These are phyloP conservation scores for Pseudotriccus pelzelni DNA, from an alignment of 2,797 vertebrate species.

Conservation along the genomic window DNA sequence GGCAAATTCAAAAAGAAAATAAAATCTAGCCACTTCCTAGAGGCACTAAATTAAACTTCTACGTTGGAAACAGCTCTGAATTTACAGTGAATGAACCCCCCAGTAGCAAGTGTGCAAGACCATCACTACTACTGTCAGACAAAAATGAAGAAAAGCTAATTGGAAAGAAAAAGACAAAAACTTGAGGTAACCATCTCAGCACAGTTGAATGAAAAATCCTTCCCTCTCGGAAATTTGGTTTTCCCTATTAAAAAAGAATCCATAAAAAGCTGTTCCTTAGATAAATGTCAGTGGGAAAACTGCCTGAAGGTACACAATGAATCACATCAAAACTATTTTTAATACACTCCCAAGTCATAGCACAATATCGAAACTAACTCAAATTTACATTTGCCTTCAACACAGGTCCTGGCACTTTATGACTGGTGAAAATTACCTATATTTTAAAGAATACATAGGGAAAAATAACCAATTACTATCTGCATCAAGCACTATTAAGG, in stretches of 20 bases:
- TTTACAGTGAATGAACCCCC: not conserved
- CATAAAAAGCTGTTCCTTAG: not conserved
- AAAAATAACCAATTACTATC: not conserved
- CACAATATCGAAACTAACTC: not conserved
- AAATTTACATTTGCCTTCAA: slow-evolving; percentile 11
- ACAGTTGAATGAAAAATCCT: not conserved
- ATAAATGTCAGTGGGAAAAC: slow-evolving; percentile 26
- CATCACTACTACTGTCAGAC: not conserved
- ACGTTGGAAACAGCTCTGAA: not conserved
- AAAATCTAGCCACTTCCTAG: not conserved
- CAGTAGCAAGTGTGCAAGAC: not conserved
- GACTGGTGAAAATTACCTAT: not conserved
- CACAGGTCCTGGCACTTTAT: not conserved
- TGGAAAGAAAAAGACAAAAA: not conserved
- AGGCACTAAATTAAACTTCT: not conserved
- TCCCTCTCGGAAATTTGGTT: not conserved
- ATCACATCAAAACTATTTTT: slow-evolving; percentile 26
- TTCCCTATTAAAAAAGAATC: not conserved
- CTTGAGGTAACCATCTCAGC: not conserved
- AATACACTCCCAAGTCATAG: not conserved
- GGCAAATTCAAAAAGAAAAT: not conserved
- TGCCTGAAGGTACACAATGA: not conserved
- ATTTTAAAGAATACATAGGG: not conserved
- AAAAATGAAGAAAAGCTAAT: not conserved
- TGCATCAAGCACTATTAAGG: not conserved